phyloP scores from a whole-genome alignment of 2,113 vertebrate species.

The Pardalotus punctatus region DNA sequence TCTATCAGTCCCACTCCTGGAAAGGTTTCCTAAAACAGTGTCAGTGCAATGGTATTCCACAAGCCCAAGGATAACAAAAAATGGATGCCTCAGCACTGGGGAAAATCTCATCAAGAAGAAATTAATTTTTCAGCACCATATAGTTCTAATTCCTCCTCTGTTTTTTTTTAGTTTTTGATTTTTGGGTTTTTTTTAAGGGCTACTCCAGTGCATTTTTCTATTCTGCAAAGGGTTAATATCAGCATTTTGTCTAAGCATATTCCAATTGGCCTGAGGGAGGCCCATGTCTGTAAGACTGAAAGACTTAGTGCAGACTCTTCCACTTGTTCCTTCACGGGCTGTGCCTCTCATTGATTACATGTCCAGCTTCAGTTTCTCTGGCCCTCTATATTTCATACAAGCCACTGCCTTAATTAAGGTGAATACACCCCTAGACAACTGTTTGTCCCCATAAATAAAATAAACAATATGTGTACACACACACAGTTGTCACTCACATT shows the following conservation, averaged over 20 bases:
- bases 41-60: neutral
- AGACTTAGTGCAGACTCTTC: neutral
- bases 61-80: neutral
- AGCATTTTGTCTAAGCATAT: neutral
- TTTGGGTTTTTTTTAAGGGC: neutral
- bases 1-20: neutral
- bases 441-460: neutral
- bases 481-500: neutral
- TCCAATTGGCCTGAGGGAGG: accelerated
- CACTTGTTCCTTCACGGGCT: neutral
- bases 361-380: neutral
- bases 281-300: neutral
- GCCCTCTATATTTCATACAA: neutral
- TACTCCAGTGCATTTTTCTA: neutral
- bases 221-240: neutral
- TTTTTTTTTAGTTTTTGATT: neutral
- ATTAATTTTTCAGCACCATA: neutral
- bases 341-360: neutral
- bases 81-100: neutral
- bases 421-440: neutral
- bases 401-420: neutral
- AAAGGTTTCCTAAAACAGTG: neutral
- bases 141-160: too few species aligned
- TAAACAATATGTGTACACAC: neutral
- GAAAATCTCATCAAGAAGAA: neutral